Percentiles rank a stretch among this genome's conserved stretches.
These are phyloP conservation scores for Drosophila quinaria DNA, from an alignment of 2,888 invertebrate species.

Conservation along the genomic window DNA sequence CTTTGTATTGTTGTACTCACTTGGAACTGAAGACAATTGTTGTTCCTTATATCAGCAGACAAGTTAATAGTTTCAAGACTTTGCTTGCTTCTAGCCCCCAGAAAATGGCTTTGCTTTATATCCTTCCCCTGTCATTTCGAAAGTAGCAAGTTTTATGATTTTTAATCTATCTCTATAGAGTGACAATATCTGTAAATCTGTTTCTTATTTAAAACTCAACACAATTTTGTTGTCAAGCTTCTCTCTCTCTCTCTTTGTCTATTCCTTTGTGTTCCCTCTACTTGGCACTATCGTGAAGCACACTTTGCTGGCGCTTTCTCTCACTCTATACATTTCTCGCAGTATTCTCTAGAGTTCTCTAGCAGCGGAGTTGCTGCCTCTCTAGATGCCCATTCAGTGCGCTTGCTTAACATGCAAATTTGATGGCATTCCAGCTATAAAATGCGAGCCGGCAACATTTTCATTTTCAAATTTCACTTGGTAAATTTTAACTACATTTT, in stretches of 20 bases:
- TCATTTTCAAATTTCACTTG: constrained; percentile 77
- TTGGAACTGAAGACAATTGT: not conserved
- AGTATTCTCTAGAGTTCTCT: constrained; percentile 42
- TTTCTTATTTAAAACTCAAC: constrained; percentile 4
- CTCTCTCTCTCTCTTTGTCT: not conserved
- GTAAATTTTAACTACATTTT: constrained; percentile 77
- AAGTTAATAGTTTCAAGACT: not conserved
- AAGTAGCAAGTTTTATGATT: not conserved
- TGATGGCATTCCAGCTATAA: constrained; percentile 69
- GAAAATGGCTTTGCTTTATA: not conserved
- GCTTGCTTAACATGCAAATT: constrained; percentile 77
- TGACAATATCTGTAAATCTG: not conserved
- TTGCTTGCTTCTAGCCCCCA: not conserved
- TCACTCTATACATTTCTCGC: constrained; percentile 8
- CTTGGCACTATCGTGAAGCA: constrained; percentile 5
- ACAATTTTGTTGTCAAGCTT: too few species aligned
- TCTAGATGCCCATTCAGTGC: constrained; percentile 50
- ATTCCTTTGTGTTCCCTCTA: not conserved
- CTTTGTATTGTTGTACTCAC: not conserved
- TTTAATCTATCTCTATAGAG: not conserved
- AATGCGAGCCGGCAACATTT: constrained; percentile 60
- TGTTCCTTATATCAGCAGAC: not conserved
- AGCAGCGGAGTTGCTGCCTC: constrained; percentile 24
- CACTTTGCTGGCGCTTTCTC: constrained; percentile 17
- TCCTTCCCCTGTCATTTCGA: not conserved